Evolutionary conservation across 2,888 invertebrate genomes (phyloP).

Genomic region (Galeruca laticollis): DNA sequence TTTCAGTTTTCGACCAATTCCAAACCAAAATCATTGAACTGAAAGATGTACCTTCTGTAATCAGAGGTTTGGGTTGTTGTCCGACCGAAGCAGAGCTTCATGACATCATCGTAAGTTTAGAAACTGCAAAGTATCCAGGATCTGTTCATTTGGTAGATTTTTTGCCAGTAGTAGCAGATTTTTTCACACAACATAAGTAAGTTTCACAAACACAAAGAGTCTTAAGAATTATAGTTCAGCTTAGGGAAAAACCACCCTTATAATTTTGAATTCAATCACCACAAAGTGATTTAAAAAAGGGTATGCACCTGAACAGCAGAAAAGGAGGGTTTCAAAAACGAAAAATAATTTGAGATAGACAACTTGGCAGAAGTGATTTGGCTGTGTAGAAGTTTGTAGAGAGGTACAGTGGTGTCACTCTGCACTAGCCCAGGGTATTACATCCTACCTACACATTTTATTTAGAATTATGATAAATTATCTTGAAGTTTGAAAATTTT

Average conservation of each 20-base stretch:
- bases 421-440: too few species aligned
- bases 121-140: slow-evolving; percentile 83
- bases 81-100: slow-evolving; percentile 92
- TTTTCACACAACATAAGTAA: slow-evolving; percentile 85
- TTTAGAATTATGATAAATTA: too few species aligned
- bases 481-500: slow-evolving; percentile 1
- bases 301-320: too few species aligned
- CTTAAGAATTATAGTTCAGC: background rate
- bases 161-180: slow-evolving; percentile 82
- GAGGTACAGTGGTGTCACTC: too few species aligned
- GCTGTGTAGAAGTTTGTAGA: too few species aligned
- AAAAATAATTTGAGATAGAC: too few species aligned
- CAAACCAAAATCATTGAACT: slow-evolving; percentile 90
- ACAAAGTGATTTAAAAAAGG: too few species aligned
- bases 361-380: too few species aligned
- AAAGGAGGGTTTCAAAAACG: too few species aligned
- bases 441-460: too few species aligned
- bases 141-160: slow-evolving; percentile 81
- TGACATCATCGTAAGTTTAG: slow-evolving; percentile 86
- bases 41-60: slow-evolving; percentile 90
- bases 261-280: too few species aligned
- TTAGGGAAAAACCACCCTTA: too few species aligned
- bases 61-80: slow-evolving; percentile 88
- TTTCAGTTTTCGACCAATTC: slow-evolving; percentile 91
- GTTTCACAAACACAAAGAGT: slow-evolving; percentile 4